Evolutionary conservation across 1,140 invertebrate genomes (phyloP).

Genomic region (Leucophenga varia): DNA sequence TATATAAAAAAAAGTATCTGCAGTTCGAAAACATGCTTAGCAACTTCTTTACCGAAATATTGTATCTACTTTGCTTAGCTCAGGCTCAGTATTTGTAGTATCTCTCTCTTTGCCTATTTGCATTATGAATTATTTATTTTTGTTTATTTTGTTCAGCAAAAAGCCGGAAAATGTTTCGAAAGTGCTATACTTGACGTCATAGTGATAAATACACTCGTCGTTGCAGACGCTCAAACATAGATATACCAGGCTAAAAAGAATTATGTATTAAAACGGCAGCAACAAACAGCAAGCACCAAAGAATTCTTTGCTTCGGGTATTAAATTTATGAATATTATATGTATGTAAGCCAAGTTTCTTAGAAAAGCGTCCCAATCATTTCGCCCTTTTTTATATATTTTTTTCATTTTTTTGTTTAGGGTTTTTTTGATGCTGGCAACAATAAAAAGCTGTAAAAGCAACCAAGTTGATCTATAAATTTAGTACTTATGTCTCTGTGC

Average conservation of each 20-base stretch:
- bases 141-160: slow-evolving; percentile 29
- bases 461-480: too few species aligned
- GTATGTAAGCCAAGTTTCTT: slow-evolving; percentile 22
- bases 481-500: too few species aligned
- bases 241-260: neutral
- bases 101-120: slow-evolving; percentile 42
- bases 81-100: too few species aligned
- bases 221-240: slow-evolving; percentile 1
- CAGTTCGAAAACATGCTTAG: too few species aligned
- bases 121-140: slow-evolving; percentile 53
- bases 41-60: too few species aligned
- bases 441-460: too few species aligned
- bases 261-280: neutral
- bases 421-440: too few species aligned
- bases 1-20: too few species aligned
- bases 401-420: too few species aligned
- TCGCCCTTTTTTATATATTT: too few species aligned
- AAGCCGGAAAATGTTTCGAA: slow-evolving; percentile 31
- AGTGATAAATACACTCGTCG: slow-evolving; percentile 41
- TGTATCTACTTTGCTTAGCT: too few species aligned
- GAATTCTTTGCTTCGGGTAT: slow-evolving; percentile 37
- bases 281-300: slow-evolving; percentile 10
- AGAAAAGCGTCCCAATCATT: too few species aligned
- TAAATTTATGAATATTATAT: slow-evolving; percentile 54
- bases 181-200: slow-evolving; percentile 36